A percentile compares a stretch with the other conserved stretches of the same genome.
Evolutionary conservation across 2,888 invertebrate species (phyloP).

Genomic region (Myopa testacea): DNA sequence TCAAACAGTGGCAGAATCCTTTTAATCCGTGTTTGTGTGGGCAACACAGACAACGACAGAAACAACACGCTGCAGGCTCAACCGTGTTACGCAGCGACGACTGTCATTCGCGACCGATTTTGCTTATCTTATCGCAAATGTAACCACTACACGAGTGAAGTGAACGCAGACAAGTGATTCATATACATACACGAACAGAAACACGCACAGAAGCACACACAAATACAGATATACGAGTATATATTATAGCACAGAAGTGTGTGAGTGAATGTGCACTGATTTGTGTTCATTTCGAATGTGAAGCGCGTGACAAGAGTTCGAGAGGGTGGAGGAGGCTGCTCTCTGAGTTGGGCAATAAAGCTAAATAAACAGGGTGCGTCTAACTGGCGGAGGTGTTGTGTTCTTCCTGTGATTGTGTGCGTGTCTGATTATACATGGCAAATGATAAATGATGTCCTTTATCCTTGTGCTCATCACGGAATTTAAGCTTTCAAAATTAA

Average conservation of each 20-base stretch:
- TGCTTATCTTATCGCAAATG: slow-evolving; percentile 15
- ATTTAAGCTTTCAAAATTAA: background rate
- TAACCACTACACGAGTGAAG: background rate
- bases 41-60: background rate
- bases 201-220: too few species aligned
- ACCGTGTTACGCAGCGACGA: background rate
- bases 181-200: background rate
- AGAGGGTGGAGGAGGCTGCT: background rate
- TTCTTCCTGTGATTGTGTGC: too few species aligned
- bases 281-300: too few species aligned
- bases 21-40: background rate
- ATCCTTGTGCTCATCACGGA: background rate
- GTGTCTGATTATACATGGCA: background rate
- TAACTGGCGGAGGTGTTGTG: too few species aligned
- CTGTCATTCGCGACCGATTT: slow-evolving; percentile 12
- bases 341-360: background rate
- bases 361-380: too few species aligned
- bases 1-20: background rate
- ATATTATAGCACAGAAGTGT: background rate
- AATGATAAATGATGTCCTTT: background rate
- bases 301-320: background rate
- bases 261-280: background rate
- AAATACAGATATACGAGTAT: too few species aligned
- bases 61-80: background rate
- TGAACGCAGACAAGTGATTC: background rate